Evolutionary conservation across 1,140 invertebrate species (phyloP).

Genomic region (Drosophila tristis): DNA sequence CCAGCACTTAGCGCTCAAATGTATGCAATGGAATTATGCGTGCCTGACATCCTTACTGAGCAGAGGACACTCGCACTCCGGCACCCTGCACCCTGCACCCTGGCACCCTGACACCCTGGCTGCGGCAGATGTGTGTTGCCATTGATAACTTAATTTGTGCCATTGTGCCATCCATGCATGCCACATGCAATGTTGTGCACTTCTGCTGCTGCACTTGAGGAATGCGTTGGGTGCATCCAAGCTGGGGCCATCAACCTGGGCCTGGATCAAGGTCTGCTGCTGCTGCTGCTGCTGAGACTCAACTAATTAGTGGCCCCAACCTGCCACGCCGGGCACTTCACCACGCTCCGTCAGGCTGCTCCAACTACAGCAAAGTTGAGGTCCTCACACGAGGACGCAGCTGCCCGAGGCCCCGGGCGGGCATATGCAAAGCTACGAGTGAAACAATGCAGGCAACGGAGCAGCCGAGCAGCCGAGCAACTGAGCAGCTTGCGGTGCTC

Average conservation of each 20-base stretch:
- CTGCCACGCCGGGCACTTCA: constrained; percentile 8
- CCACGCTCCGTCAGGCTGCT: neutral
- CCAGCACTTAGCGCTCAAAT: constrained; percentile 14
- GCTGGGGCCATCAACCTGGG: constrained; percentile 15
- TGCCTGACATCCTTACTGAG: constrained; percentile 37
- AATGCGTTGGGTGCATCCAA: too few species aligned
- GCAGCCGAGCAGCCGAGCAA: neutral
- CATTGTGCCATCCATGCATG: constrained; percentile 1
- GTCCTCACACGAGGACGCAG: constrained; percentile 24
- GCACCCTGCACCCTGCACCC: too few species aligned
- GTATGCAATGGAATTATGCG: constrained; percentile 53
- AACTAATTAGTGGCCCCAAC: constrained; percentile 44
- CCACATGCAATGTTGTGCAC: too few species aligned
- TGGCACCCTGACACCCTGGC: neutral
- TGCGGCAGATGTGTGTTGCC: constrained; percentile 11
- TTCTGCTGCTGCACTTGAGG: too few species aligned
- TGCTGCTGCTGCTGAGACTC: constrained; percentile 5
- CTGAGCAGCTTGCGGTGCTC: constrained; percentile 3
- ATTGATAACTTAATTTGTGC: constrained; percentile 51
- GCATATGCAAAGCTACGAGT: constrained; percentile 13
- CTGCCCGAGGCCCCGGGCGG: constrained; percentile 15
- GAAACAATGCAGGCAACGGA: constrained; percentile 24
- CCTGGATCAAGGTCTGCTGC: constrained; percentile 21
- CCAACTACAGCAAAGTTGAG: constrained; percentile 22
- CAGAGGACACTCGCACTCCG: neutral